These are phyloP conservation scores for Tryphoninae sp. DNA, from an alignment of 2,888 invertebrate species.

Conservation along the genomic window DNA sequence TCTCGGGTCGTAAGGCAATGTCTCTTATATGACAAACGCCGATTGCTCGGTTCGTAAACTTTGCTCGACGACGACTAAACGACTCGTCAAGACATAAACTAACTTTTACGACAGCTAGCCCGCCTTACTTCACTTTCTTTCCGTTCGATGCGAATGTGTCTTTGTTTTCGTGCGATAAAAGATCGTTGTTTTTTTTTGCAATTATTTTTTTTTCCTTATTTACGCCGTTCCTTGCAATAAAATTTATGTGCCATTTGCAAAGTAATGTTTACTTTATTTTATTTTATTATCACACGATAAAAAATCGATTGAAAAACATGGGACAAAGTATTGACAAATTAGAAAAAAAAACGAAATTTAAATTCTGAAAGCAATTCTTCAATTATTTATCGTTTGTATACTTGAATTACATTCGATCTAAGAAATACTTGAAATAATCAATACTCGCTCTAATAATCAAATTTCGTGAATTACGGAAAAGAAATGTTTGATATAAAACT, in stretches of 20 bases:
- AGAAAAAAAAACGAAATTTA: no score
- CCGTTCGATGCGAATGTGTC: not conserved
- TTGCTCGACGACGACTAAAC: conserved; percentile 15
- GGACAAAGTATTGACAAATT: no score
- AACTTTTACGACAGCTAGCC: conserved; percentile 30
- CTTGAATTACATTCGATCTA: no score
- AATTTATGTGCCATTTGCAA: not conserved
- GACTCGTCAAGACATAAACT: conserved; percentile 47
- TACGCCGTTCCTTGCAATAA: conserved; percentile 1
- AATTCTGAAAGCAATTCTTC: no score
- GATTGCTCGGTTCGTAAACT: conserved; percentile 45
- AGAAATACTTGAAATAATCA: no score
- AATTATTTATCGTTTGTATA: no score
- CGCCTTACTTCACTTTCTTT: conserved; percentile 12
- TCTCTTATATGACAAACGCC: conserved; percentile 7
- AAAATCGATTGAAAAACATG: not conserved
- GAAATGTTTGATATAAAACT: no score
- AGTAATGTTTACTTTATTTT: not conserved
- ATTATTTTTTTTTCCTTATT: not conserved
- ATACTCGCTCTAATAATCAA: no score
- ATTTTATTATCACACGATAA: not conserved
- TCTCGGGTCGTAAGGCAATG: conserved; percentile 32
- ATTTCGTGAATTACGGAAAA: no score
- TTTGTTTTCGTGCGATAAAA: conserved; percentile 3
- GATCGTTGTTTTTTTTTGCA: not conserved